Base-by-base conservation (phyloP, 2,113 vertebrate species). In the Osmerus mordax region DNA sequence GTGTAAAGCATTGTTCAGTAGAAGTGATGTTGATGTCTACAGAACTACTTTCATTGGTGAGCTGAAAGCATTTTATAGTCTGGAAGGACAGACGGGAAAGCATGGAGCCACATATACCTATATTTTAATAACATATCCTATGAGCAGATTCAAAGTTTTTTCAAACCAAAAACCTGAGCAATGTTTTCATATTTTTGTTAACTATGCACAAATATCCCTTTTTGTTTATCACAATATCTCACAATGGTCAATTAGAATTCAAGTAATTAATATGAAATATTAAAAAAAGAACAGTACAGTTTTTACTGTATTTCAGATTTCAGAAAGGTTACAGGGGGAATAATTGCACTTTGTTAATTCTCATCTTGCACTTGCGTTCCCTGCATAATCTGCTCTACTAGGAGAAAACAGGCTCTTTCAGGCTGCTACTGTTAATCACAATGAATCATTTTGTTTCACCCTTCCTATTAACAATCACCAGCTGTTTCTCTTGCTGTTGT, bases 391-490 rank as follows among this genome's bases (percentile, higher is more conserved):
- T 47, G 62, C 4, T 5, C 47, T 55, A 0, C 51, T 0, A 25
- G 54, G 67, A 47, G 69, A 21, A 67, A 32, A 47, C 66, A 25
- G 21, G 68, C 36, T 23, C 55, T 75, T 18, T 25, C 29, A 1
- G 65, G 64, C 64, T 70, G 36, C 63, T 71, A 53, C 41, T 32
- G 32, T 29, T 5, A 62, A 71, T 23, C 51, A 54, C 16, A 4
- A 15, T 9, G 15, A 67, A 21, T 59, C 61, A 18, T 2, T 47
- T 21, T 29, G n/a, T 55, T 55, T 16, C 60, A 64, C 25, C 19
- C n/a, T 54, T 53, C 25, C 29, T 25, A 94, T 91, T 52, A 58
- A 90, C 78, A 72, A 92, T 95, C 87, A 95, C 92, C 80, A 96
- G 84, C 90, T 96, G 87, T 87, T 94, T 93, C 86, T 87, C 74